Evolutionary conservation across 2,113 vertebrate genomes (phyloP).

Genomic region (Empidonax traillii): DNA sequence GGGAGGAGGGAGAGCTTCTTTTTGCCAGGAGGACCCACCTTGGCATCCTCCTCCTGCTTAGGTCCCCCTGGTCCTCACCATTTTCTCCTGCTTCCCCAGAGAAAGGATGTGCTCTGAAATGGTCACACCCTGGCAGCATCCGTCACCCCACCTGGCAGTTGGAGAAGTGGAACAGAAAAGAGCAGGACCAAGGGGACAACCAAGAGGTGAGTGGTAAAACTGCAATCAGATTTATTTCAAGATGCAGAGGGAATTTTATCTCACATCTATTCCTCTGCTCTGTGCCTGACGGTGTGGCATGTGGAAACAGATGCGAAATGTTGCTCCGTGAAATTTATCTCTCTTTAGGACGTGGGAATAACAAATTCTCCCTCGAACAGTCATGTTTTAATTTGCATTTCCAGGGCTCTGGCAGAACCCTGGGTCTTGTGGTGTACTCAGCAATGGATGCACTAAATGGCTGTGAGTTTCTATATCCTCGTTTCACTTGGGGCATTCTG

Average conservation of each 20-base stretch:
- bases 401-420: background rate
- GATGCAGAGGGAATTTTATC: background rate
- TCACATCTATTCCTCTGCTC: background rate
- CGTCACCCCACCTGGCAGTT: background rate
- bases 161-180: rapidly evolving
- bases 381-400: background rate
- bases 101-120: background rate
- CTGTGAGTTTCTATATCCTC: rapidly evolving
- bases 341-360: background rate
- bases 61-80: background rate
- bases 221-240: background rate
- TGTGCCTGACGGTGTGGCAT: rapidly evolving
- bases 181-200: background rate
- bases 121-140: background rate
- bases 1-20: background rate
- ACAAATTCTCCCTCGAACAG: background rate
- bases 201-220: background rate
- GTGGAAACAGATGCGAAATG: background rate
- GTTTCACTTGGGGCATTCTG: background rate
- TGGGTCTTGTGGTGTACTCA: background rate
- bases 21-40: background rate
- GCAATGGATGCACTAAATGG: background rate
- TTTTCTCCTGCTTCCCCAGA: background rate
- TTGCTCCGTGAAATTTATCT: rapidly evolving
- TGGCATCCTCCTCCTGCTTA: background rate